A percentile compares a stretch with the other conserved stretches of the same genome.
These are phyloP conservation scores for Leptura quadrifasciata DNA, from an alignment of 2,888 invertebrate genomes.

Conservation along the genomic window DNA sequence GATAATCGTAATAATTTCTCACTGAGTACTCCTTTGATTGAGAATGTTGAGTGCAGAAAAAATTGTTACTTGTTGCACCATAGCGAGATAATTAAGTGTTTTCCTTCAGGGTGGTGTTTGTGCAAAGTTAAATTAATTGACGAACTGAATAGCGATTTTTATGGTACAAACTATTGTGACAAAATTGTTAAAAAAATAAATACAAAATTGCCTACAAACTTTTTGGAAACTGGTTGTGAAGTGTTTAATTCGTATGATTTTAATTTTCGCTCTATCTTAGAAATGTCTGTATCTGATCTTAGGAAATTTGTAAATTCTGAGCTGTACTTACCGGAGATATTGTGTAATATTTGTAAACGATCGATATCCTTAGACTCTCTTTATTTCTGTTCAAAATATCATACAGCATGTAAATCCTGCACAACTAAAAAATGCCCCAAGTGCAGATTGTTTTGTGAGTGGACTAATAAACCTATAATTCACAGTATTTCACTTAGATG, in stretches of 20 bases:
- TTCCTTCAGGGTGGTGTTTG: neutral
- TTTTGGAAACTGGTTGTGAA: neutral
- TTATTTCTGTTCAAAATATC: neutral
- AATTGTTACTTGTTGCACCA: neutral
- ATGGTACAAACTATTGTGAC: no score
- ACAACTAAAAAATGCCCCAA: neutral
- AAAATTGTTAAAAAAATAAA: no score
- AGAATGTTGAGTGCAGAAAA: neutral
- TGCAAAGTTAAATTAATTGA: neutral
- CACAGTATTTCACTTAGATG: neutral
- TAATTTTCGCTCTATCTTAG: neutral
- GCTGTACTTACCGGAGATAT: neutral
- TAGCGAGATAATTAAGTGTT: neutral
- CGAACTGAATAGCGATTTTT: no score
- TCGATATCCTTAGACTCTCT: neutral
- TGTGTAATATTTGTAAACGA: neutral
- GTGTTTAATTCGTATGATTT: neutral
- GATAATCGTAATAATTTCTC: no score
- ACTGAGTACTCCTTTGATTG: no score
- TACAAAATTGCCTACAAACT: neutral
- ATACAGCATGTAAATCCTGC: neutral
- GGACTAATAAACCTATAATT: neutral
- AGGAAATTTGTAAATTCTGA: neutral
- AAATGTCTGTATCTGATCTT: neutral
- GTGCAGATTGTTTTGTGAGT: neutral